Percentiles rank a stretch among this genome's conserved stretches.
phyloP scores from a whole-genome alignment of 2,113 vertebrate genomes.

The Mesoclemmys tuberculata region DNA sequence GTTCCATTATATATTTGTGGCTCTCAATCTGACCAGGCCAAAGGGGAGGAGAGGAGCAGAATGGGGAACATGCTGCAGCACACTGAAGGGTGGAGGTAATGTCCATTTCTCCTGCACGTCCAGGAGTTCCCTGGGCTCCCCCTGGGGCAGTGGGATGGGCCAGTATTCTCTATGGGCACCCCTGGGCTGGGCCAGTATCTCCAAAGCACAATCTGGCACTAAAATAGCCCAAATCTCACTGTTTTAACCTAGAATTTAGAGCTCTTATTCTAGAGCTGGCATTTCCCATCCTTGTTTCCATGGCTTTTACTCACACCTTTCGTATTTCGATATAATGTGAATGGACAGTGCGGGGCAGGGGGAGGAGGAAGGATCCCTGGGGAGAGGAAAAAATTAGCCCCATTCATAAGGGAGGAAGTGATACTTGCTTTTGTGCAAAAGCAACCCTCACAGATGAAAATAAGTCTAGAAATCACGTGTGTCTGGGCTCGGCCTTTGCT shows the following conservation, averaged over 20 bases:
- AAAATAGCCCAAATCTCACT: constrained; percentile 59
- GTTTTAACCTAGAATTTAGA: constrained; percentile 32
- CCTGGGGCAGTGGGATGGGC: background rate
- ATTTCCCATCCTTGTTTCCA: constrained; percentile 65
- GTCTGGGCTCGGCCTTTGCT: background rate
- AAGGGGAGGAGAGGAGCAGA: background rate
- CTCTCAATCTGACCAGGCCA: background rate
- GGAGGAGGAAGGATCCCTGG: background rate
- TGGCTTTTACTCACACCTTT: constrained; percentile 31
- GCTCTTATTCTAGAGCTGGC: constrained; percentile 68
- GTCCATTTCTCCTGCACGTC: background rate
- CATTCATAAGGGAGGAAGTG: fast-evolving
- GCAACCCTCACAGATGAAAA: background rate
- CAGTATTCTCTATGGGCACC: too few relatives aligned
- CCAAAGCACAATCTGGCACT: constrained; percentile 30
- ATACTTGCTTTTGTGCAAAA: background rate
- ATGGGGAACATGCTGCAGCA: background rate
- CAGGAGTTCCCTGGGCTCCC: background rate
- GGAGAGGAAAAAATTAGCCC: fast-evolving
- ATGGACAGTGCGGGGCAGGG: fast-evolving
- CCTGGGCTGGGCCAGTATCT: background rate
- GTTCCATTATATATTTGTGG: background rate
- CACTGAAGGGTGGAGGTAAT: background rate
- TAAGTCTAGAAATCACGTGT: background rate
- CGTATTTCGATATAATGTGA: background rate